Evolutionary conservation across 2,888 invertebrate species (phyloP).

Genomic region (Achlya flavicornis): DNA sequence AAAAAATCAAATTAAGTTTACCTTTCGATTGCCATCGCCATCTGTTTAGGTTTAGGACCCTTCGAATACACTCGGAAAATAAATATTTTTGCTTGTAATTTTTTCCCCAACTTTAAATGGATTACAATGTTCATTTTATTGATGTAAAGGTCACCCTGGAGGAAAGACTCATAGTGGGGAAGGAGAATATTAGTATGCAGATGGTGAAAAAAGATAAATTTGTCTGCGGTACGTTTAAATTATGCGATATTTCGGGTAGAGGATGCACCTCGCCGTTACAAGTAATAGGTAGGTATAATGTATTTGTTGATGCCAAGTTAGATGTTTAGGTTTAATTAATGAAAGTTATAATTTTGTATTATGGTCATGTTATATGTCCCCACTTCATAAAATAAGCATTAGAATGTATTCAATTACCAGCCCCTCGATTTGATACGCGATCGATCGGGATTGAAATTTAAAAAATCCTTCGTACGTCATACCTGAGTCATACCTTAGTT

Average conservation of each 20-base stretch:
- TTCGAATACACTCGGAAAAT: constrained; percentile 31
- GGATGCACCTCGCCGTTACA: constrained; percentile 37
- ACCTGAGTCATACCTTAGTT: too few relatives aligned
- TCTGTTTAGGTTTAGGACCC: constrained; percentile 35
- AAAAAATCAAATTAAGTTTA: neutral
- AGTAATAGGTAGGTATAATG: constrained; percentile 18
- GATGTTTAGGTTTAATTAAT: too few relatives aligned
- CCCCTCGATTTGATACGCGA: too few relatives aligned
- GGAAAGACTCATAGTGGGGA: constrained; percentile 56
- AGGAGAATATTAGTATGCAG: constrained; percentile 77
- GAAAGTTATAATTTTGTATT: too few relatives aligned
- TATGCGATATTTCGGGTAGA: constrained; percentile 69
- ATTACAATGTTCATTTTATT: constrained; percentile 83
- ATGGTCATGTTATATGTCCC: too few relatives aligned
- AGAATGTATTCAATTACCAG: too few relatives aligned
- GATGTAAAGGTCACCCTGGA: constrained; percentile 71
- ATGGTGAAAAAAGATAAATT: constrained; percentile 80
- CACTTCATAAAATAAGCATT: too few relatives aligned
- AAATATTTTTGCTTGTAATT: constrained; percentile 58
- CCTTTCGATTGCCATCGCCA: neutral
- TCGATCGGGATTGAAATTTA: too few relatives aligned
- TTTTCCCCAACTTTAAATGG: constrained; percentile 75
- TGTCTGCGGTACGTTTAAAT: constrained; percentile 78
- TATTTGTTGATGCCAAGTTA: constrained; percentile 22
- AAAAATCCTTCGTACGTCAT: too few relatives aligned